Evolutionary conservation across 2,797 vertebrate species (phyloP).

Genomic region (Halcyon leucocephala): DNA sequence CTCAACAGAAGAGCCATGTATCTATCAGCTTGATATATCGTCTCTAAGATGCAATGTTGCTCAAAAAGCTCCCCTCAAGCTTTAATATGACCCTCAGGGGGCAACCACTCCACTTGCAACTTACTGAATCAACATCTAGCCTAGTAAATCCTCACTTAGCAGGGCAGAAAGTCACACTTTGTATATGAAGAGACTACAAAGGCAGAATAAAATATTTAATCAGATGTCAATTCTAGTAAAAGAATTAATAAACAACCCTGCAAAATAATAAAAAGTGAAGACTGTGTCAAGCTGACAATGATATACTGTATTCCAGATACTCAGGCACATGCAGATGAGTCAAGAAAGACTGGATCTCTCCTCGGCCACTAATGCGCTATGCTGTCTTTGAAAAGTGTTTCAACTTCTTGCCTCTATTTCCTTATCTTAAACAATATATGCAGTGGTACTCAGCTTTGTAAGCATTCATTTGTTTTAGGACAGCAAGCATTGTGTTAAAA

Average conservation of each 20-base stretch:
- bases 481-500: not conserved
- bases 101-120: conserved; percentile 75
- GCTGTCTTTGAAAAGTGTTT: not conserved
- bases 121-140: conserved; percentile 80
- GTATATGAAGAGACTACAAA: conserved; percentile 37
- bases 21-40: conserved; percentile 78
- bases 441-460: not conserved
- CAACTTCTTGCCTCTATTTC: not conserved
- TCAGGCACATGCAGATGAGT: not conserved
- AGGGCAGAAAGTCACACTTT: conserved; percentile 50
- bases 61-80: conserved; percentile 76
- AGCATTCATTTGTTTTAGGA: not conserved
- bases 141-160: conserved; percentile 78
- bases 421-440: not conserved
- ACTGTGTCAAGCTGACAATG: not conserved
- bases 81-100: conserved; percentile 79
- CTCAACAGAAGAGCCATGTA: conserved; percentile 69
- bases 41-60: conserved; percentile 74
- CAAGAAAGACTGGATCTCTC: not conserved
- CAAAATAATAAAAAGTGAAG: conserved; percentile 16
- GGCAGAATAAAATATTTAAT: conserved; percentile 43
- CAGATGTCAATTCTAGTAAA: conserved; percentile 12
- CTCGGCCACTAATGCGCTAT: not conserved
- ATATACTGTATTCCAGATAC: not conserved
- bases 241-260: not conserved